Percentiles rank a stretch among this genome's conserved stretches.
These are phyloP conservation scores for Drosophila birchii DNA, from an alignment of 2,888 invertebrate species.

Conservation along the genomic window DNA sequence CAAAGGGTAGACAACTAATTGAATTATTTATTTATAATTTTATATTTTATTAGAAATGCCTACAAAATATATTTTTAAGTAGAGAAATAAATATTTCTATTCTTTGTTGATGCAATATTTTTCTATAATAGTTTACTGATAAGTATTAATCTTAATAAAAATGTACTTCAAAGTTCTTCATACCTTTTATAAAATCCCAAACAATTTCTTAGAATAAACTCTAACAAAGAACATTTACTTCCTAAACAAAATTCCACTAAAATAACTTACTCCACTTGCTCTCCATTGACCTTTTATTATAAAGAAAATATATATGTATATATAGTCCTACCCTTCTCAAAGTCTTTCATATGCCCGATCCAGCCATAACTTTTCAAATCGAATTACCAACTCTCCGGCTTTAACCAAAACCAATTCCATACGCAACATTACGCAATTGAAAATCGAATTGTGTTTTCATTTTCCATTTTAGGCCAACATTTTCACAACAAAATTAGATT, in stretches of 20 bases:
- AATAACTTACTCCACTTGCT: neutral
- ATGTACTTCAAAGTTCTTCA: too few relatives aligned
- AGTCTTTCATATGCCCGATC: slow-evolving; percentile 18
- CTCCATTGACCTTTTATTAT: slow-evolving; percentile 11
- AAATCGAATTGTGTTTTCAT: slow-evolving; percentile 70
- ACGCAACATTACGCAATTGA: slow-evolving; percentile 77
- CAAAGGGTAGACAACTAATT: too few relatives aligned
- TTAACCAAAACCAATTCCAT: slow-evolving; percentile 62
- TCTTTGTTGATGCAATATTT: too few relatives aligned
- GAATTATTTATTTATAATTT: too few relatives aligned
- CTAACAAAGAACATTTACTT: neutral
- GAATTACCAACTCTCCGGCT: slow-evolving; percentile 49
- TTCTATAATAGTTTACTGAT: too few relatives aligned
- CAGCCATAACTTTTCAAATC: slow-evolving; percentile 64
- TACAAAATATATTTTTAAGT: too few relatives aligned
- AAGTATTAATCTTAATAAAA: too few relatives aligned
- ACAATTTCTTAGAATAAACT: neutral
- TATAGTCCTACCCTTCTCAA: slow-evolving; percentile 21
- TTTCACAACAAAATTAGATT: slow-evolving; percentile 71
- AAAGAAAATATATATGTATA: neutral
- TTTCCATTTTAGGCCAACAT: slow-evolving; percentile 46
- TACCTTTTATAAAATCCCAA: neutral
- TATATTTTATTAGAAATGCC: too few relatives aligned
- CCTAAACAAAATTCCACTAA: neutral
- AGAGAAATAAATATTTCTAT: too few relatives aligned